Percentiles rank a stretch among this genome's conserved stretches.
Conservation (phyloP, 2,888 invertebrate species). For the Ecliptopera silaceata region DNA sequence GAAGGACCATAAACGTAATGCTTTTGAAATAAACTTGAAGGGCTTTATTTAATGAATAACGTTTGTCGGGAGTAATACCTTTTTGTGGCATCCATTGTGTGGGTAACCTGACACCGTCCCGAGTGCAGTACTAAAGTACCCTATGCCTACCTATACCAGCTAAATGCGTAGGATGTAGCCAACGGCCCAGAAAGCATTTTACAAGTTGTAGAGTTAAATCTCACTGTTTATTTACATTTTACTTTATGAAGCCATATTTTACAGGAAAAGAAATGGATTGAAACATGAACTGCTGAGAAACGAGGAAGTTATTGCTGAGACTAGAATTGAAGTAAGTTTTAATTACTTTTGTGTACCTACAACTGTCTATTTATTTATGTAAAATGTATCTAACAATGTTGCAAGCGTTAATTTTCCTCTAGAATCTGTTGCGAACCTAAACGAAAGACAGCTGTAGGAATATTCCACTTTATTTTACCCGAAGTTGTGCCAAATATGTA, state of each 20-base stretch:
- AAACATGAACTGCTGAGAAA: constrained; percentile 75
- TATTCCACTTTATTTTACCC: constrained; percentile 1
- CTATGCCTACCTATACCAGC: constrained; percentile 23
- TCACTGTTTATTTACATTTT: constrained; percentile 38
- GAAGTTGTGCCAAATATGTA: constrained; percentile 13
- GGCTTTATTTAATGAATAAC: constrained; percentile 29
- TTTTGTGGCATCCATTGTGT: constrained; percentile 56
- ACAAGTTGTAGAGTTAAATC: constrained; percentile 38
- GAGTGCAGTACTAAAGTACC: constrained; percentile 24
- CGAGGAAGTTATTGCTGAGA: constrained; percentile 73
- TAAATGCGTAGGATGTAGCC: constrained; percentile 70
- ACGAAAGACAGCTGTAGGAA: neutral
- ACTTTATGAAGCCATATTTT: constrained; percentile 38
- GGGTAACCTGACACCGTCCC: constrained; percentile 58
- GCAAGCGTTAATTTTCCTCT: no score
- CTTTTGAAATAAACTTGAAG: constrained; percentile 29
- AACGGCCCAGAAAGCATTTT: constrained; percentile 57
- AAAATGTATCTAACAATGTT: no score
- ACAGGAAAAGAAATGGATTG: constrained; percentile 72
- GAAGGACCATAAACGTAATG: constrained; percentile 37
- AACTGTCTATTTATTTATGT: no score
- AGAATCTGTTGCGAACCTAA: neutral
- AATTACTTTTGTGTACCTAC: no score
- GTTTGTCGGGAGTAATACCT: constrained; percentile 40
- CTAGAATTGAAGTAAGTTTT: constrained; percentile 70